Base-by-base conservation (phyloP, 2,797 vertebrate genomes). In the Sebastes dallii region DNA sequence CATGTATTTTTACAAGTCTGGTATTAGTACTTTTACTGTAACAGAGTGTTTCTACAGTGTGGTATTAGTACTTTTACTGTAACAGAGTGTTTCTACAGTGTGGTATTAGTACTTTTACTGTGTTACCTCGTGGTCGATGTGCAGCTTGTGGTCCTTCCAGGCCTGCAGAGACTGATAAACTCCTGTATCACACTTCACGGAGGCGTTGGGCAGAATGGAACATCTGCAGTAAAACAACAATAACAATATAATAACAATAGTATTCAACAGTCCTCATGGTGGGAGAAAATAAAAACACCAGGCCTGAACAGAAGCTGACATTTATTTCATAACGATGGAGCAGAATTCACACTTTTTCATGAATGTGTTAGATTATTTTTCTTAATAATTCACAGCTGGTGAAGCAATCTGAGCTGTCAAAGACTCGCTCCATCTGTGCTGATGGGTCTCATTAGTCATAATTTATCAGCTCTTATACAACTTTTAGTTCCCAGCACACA, bases 61-160 rank as follows among this genome's bases (percentile, higher is more conserved):
- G 42, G 14, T 46, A 46, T 16, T 52, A 20, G 46, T 52, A n/a
- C 8, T n/a, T 52, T 9, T 52, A n/a, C 20, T 18, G 1, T 50
- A 52, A 52, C 2, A 1, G 50, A n/a, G 20, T n/a, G n/a, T 52
- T 8, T 52, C 0, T 52, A n/a, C 50, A 10, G 50, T 52, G 42
- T 27, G 7, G 27, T 60, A 11, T 4, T 34, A 1, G 59, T 58
- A 13, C 20, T 50, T 50, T 50, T 6, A 5, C 9, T 36, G 60
- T 10, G 90, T 87, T 76, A 98, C 98, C 97, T 99, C 97, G 0
- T 99, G 98, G 93, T 99, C 98, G 2, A 99, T 98, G 85, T 98
- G 98, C 59, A 99, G 95, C 85, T 98, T 99, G 93, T 99, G 98
- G 90, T 99, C 98, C 86, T 98, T 99, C 98, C 98, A 99, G 42